A percentile compares a stretch with the other conserved stretches of the same genome.
Evolutionary conservation across 2,888 invertebrate species (phyloP).

Genomic region (Stenoptilia bipunctidactyla): DNA sequence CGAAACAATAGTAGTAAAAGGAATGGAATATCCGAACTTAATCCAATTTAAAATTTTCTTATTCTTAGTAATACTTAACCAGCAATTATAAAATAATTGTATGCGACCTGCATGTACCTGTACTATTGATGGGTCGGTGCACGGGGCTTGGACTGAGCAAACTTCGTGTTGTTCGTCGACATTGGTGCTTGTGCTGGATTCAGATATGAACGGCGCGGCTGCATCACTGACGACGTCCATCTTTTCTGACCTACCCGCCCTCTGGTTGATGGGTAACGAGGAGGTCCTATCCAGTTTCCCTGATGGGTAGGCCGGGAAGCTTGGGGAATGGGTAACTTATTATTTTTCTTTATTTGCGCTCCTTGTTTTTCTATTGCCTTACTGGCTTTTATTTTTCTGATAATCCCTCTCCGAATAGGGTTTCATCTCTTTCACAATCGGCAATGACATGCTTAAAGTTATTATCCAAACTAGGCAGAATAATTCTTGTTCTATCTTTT

Average conservation of each 20-base stretch:
- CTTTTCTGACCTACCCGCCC: conserved; percentile 8
- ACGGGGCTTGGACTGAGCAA: conserved; percentile 1
- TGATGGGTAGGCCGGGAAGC: conserved; percentile 1
- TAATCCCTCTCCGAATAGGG: conserved; percentile 9
- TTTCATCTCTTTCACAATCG: conserved; percentile 11
- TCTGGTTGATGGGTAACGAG: conserved; percentile 14
- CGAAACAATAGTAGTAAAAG: conserved; percentile 4
- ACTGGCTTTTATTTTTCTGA: conserved; percentile 15
- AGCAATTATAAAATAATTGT: conserved; percentile 9
- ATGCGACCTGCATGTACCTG: conserved; percentile 11
- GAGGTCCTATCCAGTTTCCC: conserved; percentile 17
- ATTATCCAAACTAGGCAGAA: conserved; percentile 7
- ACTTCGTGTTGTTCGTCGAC: background rate
- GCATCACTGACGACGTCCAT: background rate
- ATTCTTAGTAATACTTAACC: conserved; percentile 8
- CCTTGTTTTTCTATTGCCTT: conserved; percentile 15
- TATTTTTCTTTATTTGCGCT: conserved; percentile 10
- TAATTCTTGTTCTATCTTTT: conserved; percentile 6
- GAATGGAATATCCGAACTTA: conserved; percentile 6
- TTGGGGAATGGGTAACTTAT: background rate
- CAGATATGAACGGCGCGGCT: background rate
- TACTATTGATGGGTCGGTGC: conserved; percentile 1
- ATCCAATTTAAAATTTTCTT: conserved; percentile 7
- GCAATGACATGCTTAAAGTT: conserved; percentile 8
- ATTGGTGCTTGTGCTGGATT: background rate